A percentile compares a stretch with the other conserved stretches of the same genome.
Conservation (phyloP, 2,113 vertebrate species). For the Myocastor coypus region DNA sequence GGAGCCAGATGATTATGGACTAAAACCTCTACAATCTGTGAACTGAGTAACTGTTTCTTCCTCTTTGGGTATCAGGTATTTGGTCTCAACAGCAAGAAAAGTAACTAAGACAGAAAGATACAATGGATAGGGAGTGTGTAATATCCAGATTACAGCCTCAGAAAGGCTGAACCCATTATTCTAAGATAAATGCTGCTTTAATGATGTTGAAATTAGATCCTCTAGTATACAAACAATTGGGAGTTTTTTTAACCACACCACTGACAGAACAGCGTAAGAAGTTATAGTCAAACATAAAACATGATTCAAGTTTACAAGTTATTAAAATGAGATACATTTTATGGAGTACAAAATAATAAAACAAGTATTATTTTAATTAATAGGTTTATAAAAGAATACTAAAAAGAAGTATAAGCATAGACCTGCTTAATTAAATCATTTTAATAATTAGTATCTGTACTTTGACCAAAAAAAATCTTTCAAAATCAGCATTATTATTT, state of each 20-base stretch:
- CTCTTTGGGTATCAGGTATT: neutral
- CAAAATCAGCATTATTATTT: neutral
- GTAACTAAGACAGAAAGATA: neutral
- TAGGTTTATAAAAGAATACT: constrained; percentile 26
- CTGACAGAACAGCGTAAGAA: neutral
- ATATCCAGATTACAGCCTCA: neutral
- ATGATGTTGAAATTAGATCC: neutral
- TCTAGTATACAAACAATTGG: neutral
- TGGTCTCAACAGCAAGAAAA: neutral
- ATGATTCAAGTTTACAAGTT: constrained; percentile 9
- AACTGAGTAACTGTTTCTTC: neutral
- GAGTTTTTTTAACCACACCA: neutral
- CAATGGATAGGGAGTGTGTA: neutral
- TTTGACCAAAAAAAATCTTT: neutral
- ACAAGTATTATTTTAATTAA: constrained; percentile 11
- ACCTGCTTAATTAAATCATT: constrained; percentile 8
- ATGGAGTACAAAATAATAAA: neutral
- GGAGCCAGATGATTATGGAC: neutral
- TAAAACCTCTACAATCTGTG: neutral
- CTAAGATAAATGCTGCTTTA: neutral
- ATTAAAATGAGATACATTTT: constrained; percentile 27
- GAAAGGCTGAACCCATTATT: neutral
- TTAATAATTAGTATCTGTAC: constrained; percentile 6
- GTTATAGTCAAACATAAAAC: neutral
- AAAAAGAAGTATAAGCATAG: constrained; percentile 39